Conservation (phyloP, 2,888 invertebrate genomes). For the Cataglyphis albicans region DNA sequence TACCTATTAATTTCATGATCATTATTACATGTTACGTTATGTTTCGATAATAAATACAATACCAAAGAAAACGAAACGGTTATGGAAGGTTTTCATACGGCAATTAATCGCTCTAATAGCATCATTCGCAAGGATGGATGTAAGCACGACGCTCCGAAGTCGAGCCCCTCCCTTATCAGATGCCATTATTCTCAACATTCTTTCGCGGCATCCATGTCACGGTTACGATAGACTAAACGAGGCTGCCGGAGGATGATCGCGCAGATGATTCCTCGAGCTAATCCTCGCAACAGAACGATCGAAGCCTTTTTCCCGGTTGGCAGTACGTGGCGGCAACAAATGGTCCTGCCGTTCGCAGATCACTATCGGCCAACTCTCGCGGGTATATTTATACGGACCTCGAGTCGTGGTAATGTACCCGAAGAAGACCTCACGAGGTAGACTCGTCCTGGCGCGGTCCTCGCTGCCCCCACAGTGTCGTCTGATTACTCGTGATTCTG, state of each 20-base stretch:
- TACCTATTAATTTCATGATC: not conserved
- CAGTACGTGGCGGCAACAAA: constrained; percentile 82
- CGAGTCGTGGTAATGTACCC: constrained; percentile 81
- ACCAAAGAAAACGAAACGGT: not conserved
- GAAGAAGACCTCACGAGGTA: constrained; percentile 60
- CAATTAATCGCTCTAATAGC: constrained; percentile 31
- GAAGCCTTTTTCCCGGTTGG: constrained; percentile 68
- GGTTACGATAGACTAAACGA: constrained; percentile 51
- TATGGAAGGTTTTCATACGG: constrained; percentile 10
- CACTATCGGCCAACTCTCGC: constrained; percentile 79
- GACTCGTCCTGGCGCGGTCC: constrained; percentile 34
- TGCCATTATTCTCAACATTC: constrained; percentile 66
- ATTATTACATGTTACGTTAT: not conserved
- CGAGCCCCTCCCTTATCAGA: constrained; percentile 58
- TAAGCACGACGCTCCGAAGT: constrained; percentile 19
- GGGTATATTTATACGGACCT: constrained; percentile 83
- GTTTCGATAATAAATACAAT: not conserved
- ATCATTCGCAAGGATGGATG: constrained; percentile 13
- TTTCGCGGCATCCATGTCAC: constrained; percentile 54
- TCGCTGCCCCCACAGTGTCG: constrained; percentile 44
- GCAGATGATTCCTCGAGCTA: constrained; percentile 66
- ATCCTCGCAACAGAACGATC: constrained; percentile 62
- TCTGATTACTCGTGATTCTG: constrained; percentile 61
- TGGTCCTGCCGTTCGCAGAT: constrained; percentile 83
- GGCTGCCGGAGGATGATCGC: constrained; percentile 66